phyloP scores from a whole-genome alignment of 92 coral and sea anemone genomes.

The Montipora capitata region DNA sequence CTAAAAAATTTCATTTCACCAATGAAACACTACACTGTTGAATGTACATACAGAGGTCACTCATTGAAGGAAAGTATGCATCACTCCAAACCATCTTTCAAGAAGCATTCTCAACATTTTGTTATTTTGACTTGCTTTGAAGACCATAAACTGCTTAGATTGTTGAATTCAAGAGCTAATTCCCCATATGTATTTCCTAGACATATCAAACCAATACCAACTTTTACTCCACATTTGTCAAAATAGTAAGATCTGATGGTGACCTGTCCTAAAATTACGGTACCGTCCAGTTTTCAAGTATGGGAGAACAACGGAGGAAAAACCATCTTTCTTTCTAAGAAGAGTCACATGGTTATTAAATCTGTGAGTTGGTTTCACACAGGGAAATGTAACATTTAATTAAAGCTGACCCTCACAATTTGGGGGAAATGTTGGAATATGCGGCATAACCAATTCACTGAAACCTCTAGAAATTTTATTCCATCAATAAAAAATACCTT shows the following conservation, averaged over 20 bases:
- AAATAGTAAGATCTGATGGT: background rate
- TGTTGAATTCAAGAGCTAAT: background rate
- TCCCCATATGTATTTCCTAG: background rate
- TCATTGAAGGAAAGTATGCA: background rate
- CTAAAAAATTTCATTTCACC: background rate
- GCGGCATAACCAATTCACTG: background rate
- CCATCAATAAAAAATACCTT: background rate
- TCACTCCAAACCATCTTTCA: background rate
- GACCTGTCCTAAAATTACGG: too few relatives aligned
- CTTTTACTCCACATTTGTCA: background rate
- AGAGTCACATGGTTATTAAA: background rate
- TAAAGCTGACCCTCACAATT: background rate
- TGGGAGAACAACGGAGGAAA: too few relatives aligned
- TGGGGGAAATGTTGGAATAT: background rate
- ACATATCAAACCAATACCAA: background rate
- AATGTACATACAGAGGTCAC: background rate
- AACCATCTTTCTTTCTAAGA: background rate
- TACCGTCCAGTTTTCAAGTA: too few relatives aligned
- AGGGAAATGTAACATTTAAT: background rate
- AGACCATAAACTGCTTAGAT: background rate
- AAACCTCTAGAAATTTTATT: background rate
- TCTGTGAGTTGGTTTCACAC: background rate
- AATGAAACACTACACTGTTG: background rate
- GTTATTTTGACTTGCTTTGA: background rate
- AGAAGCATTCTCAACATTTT: background rate